Conservation (phyloP, 2,888 invertebrate species). For the Dorcus hopei region DNA sequence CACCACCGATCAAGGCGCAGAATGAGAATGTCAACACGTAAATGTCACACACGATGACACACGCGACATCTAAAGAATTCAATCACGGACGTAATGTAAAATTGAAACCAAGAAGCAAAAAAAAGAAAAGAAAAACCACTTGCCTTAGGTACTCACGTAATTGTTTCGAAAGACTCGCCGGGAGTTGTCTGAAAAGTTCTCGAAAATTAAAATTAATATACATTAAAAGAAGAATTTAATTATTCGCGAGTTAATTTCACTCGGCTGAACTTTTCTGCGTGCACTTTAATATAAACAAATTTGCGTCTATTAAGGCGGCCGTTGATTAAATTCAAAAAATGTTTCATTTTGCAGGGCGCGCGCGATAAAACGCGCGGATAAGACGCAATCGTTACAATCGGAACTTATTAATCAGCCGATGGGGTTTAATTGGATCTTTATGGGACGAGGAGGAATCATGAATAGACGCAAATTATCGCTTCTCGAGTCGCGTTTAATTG, state of each 20-base stretch:
- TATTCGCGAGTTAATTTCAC: neutral
- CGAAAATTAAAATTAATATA: neutral
- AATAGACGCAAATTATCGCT: no score
- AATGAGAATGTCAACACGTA: slow-evolving; percentile 4
- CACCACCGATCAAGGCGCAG: neutral
- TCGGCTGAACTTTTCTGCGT: neutral
- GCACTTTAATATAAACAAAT: neutral
- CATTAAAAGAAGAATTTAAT: neutral
- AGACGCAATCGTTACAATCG: no score
- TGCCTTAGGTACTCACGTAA: neutral
- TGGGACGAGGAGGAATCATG: neutral
- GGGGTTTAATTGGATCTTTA: slow-evolving; percentile 9
- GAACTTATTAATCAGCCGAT: no score
- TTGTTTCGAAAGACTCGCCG: neutral
- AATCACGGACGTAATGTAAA: neutral
- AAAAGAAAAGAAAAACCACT: neutral
- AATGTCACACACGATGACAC: neutral
- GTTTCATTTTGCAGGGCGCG: slow-evolving; percentile 4
- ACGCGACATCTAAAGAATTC: slow-evolving; percentile 5
- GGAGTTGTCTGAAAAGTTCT: no score
- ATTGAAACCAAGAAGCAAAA: neutral
- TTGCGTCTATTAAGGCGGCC: neutral
- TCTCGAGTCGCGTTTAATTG: neutral
- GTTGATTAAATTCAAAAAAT: slow-evolving; percentile 14
- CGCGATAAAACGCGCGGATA: neutral